Evolutionary conservation across 2,888 invertebrate genomes (phyloP), one percentile per base, ranked within the genome.

Genomic region (Lasius platythorax): DNA sequence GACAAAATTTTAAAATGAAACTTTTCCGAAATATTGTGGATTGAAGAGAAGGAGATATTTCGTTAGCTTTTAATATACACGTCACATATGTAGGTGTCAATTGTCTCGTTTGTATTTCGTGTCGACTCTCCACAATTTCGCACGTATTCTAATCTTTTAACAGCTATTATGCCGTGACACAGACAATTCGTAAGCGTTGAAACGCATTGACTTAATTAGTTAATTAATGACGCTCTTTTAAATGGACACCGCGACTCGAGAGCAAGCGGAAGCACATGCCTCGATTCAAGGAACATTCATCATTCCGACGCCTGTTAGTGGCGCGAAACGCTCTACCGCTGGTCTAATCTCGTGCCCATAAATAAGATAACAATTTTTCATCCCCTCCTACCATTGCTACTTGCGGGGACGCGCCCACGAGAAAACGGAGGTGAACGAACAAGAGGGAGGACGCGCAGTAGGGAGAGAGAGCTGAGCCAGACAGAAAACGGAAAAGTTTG

Each of bases 281-380:
- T 87, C 88, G 90, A 91, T 92, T 88, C 87, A 74, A 82, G 78
- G 82, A 84, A 79, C 90, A 93, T 93, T 91, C 89, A 91, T 92
- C 92, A 93, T 92, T 87, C 88, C 83, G 87, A 85, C 89, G 92
- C 89, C 90, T 90, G 92, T 93, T 92, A 91, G 90, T 79, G 86
- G 85, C 88, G 91, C 85, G 89, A 88, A 89, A 87, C 88, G 87
- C 87, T 86, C 88, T 87, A 85, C 87, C 85, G 78, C 82, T 63
- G 86, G 89, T 88, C 91, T 92, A 92, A 93, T 93, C 93, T 93
- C 90, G 88, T 88, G 91, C 88, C 92, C 93, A 93, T 94, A 94
- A 94, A 94, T 94, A 93, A 94, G 93, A 94, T 94, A 93, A 93
- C 93, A 93, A 94, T 94, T 94, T 94, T 94, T 94, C 93, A 94